Conservation (phyloP, 1,140 invertebrate genomes). For the Antheraea pernyi region DNA sequence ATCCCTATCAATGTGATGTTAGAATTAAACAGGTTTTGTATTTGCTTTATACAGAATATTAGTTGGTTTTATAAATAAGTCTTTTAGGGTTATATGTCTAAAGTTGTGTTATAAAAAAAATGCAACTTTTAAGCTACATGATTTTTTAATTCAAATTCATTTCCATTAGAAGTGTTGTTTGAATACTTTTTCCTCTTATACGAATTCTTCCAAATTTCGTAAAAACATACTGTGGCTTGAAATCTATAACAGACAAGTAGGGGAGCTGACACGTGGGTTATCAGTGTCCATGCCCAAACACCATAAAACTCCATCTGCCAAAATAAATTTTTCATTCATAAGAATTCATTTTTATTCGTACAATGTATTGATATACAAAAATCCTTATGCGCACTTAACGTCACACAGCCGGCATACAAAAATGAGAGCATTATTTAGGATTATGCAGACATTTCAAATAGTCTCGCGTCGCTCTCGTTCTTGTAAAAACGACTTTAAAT, state of each 20-base stretch:
- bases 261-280: constrained; percentile 86
- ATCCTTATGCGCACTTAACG: too few relatives aligned
- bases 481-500: too few relatives aligned
- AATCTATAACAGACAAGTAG: constrained; percentile 88
- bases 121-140: constrained; percentile 21
- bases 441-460: too few relatives aligned
- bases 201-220: constrained; percentile 89
- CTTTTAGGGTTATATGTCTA: not conserved
- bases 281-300: constrained; percentile 87
- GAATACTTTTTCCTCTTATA: constrained; percentile 73
- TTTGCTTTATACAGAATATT: too few relatives aligned
- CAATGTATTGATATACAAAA: too few relatives aligned
- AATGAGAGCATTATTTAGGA: too few relatives aligned
- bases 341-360: too few relatives aligned
- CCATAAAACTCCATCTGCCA: constrained; percentile 83
- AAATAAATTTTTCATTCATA: constrained; percentile 8
- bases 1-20: too few relatives aligned
- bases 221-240: constrained; percentile 89
- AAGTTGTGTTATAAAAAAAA: not conserved
- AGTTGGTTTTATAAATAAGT: too few relatives aligned
- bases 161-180: constrained; percentile 25
- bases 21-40: too few relatives aligned
- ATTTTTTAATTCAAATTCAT: constrained; percentile 67
- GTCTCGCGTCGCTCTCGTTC: too few relatives aligned
- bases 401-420: too few relatives aligned